These are phyloP conservation scores for Probaryconus sp. DNA, from an alignment of 1,140 invertebrate species.

Conservation along the genomic window DNA sequence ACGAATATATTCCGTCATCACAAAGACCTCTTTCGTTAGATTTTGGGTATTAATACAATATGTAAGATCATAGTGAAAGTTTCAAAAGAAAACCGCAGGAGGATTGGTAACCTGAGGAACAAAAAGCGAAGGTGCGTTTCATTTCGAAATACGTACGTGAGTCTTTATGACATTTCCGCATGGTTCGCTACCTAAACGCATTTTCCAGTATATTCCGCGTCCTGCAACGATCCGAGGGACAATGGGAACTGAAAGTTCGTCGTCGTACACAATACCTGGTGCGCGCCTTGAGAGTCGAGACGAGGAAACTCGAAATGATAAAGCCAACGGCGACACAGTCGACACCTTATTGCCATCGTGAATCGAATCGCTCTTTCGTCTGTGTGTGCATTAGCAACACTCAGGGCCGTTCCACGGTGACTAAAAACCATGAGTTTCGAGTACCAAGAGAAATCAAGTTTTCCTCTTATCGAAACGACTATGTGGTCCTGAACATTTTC, in stretches of 20 bases:
- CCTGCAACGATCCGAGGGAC: constrained; percentile 49
- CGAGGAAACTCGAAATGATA: constrained; percentile 49
- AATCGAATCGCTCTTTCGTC: constrained; percentile 55
- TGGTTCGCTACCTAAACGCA: constrained; percentile 40
- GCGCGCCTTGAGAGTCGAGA: constrained; percentile 51
- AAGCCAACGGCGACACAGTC: constrained; percentile 50
- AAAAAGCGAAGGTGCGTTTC: constrained; percentile 35
- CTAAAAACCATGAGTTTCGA: too few relatives aligned
- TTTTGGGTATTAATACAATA: constrained; percentile 15
- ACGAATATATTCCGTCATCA: constrained; percentile 30
- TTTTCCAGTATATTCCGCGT: constrained; percentile 11
- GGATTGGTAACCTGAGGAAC: constrained; percentile 28
- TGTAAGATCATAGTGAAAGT: constrained; percentile 13
- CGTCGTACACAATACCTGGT: constrained; percentile 56
- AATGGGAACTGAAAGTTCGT: constrained; percentile 63
- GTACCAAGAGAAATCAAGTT: too few relatives aligned
- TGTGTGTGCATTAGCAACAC: constrained; percentile 29
- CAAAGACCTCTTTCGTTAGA: constrained; percentile 22
- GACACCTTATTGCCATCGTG: constrained; percentile 66
- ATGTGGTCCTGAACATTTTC: too few relatives aligned
- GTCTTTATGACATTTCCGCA: constrained; percentile 51
- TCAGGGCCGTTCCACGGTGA: background rate
- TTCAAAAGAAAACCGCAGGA: constrained; percentile 27
- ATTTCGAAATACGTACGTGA: constrained; percentile 39
- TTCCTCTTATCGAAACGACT: too few relatives aligned